phyloP scores from a whole-genome alignment of 1,140 invertebrate species.

The Spodoptera frugiperda region DNA sequence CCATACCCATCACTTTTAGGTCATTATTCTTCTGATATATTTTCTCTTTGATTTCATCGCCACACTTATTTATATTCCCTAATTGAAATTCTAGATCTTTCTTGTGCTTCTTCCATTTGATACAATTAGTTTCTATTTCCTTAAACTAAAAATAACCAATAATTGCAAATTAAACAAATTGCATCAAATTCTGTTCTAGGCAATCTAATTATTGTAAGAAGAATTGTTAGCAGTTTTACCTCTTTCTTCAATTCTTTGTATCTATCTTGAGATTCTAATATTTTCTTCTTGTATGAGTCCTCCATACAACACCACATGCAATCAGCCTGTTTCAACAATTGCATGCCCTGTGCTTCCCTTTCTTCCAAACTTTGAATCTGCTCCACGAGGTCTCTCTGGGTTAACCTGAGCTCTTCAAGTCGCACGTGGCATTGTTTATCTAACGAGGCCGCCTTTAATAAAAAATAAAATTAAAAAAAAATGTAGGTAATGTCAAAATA shows the following conservation, averaged over 20 bases:
- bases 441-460: constrained; percentile 67
- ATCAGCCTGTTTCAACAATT: constrained; percentile 72
- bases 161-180: background rate
- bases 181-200: background rate
- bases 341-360: constrained; percentile 65
- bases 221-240: constrained; percentile 49
- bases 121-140: constrained; percentile 65
- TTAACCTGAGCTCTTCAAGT: constrained; percentile 60
- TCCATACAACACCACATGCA: constrained; percentile 80
- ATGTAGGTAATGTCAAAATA: too few species aligned
- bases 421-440: constrained; percentile 68
- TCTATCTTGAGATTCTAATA: constrained; percentile 65
- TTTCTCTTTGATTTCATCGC: constrained; percentile 73
- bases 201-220: too few species aligned
- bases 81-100: constrained; percentile 75
- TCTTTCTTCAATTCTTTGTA: constrained; percentile 65
- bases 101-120: constrained; percentile 76
- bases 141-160: constrained; percentile 61
- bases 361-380: constrained; percentile 70
- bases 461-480: background rate
- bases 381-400: constrained; percentile 64
- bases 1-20: constrained; percentile 67
- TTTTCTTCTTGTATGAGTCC: constrained; percentile 71
- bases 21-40: constrained; percentile 71
- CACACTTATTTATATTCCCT: constrained; percentile 64